Conservation (phyloP, 2,113 vertebrate species). For the Mastomys coucha region DNA sequence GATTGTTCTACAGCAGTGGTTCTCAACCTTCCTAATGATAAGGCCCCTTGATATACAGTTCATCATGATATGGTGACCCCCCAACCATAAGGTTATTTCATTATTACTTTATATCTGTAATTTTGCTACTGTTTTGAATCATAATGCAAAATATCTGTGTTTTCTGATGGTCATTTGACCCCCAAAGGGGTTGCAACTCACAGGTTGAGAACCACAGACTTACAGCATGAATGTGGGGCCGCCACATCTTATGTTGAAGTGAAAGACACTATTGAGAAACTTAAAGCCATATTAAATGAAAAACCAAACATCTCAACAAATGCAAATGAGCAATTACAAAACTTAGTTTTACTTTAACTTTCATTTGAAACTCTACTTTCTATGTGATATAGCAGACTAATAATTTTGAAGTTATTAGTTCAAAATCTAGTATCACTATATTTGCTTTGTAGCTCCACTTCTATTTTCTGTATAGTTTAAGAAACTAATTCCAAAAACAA, state of each 20-base stretch:
- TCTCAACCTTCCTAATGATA: background rate
- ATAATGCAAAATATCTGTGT: background rate
- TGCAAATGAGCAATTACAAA: background rate
- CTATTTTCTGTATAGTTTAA: background rate
- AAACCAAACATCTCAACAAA: background rate
- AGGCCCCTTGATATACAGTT: background rate
- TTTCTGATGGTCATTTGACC: background rate
- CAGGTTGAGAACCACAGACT: background rate
- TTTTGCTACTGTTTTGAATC: background rate
- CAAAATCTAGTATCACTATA: background rate
- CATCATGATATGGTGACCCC: background rate
- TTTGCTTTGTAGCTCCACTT: background rate
- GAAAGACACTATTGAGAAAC: background rate
- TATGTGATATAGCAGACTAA: background rate
- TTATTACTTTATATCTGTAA: background rate
- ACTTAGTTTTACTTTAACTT: conserved; percentile 50
- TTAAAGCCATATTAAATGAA: background rate
- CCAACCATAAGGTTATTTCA: background rate
- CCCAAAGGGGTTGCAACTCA: background rate
- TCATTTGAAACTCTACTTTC: conserved; percentile 51
- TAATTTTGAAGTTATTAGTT: conserved; percentile 8
- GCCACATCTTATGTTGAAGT: background rate
- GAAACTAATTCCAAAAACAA: background rate
- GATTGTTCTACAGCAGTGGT: background rate
- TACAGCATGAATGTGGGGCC: background rate